These are phyloP conservation scores for Vultur gryphus DNA, from an alignment of 2,797 vertebrate species.

Conservation along the genomic window DNA sequence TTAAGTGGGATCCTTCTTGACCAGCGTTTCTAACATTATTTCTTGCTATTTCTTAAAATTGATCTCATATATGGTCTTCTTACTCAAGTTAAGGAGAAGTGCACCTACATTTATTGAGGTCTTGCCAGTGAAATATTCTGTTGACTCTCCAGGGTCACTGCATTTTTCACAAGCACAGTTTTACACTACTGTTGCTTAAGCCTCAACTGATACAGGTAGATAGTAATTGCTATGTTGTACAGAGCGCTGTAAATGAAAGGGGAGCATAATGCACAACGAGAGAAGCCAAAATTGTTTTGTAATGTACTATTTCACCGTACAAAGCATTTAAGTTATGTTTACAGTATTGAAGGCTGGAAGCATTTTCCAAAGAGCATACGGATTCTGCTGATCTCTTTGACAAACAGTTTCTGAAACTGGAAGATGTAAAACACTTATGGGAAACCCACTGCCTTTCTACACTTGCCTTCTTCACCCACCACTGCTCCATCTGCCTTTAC, in stretches of 20 bases:
- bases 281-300: neutral
- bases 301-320: neutral
- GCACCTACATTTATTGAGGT: neutral
- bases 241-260: neutral
- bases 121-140: neutral
- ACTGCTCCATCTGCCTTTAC: neutral
- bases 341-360: neutral
- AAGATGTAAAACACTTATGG: neutral
- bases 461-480: neutral
- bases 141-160: neutral
- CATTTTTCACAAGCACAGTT: neutral
- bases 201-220: neutral
- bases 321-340: neutral
- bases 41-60: neutral
- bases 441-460: neutral
- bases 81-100: neutral
- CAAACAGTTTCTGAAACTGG: neutral
- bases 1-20: neutral
- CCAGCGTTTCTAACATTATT: neutral
- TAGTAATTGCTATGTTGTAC: neutral
- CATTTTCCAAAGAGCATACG: neutral
- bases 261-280: rapidly evolving
- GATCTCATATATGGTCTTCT: neutral
- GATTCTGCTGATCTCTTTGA: neutral
- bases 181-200: neutral